Evolutionary conservation across 1,140 invertebrate genomes (phyloP).

Genomic region (Linepithema humile): DNA sequence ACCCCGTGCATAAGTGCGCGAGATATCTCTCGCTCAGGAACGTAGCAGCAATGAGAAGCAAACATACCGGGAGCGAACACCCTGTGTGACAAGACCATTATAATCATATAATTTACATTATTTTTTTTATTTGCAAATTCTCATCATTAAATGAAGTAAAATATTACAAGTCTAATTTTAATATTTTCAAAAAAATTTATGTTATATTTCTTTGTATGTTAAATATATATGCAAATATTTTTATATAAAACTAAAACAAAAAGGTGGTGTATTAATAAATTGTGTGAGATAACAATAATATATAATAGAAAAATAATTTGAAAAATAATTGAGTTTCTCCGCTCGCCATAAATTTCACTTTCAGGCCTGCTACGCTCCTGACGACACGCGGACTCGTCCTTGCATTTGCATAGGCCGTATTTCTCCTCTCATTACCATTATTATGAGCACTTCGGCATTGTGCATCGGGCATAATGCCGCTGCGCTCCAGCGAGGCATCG

Average conservation of each 20-base stretch:
- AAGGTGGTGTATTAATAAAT: no score
- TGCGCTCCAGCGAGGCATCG: slow-evolving; percentile 60
- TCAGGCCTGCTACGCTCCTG: background rate
- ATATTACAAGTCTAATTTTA: no score
- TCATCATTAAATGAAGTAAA: no score
- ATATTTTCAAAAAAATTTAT: no score
- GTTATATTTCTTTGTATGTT: no score
- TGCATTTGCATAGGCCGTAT: slow-evolving; percentile 75
- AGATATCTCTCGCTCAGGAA: slow-evolving; percentile 12
- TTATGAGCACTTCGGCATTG: slow-evolving; percentile 77
- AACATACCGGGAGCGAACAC: background rate
- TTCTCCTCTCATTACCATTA: slow-evolving; percentile 82
- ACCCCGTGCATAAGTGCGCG: slow-evolving; percentile 15
- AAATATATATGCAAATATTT: no score
- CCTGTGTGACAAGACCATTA: no score
- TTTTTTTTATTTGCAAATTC: no score
- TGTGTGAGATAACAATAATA: no score
- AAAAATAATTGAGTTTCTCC: background rate
- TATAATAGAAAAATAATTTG: no score
- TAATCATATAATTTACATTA: no score
- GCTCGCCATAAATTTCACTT: background rate
- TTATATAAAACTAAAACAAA: no score
- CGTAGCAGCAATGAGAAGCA: background rate
- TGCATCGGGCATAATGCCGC: slow-evolving; percentile 72
- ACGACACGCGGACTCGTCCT: slow-evolving; percentile 42